Base-by-base conservation (phyloP, 2,888 invertebrate species). In the Leptopterna dolabrata region DNA sequence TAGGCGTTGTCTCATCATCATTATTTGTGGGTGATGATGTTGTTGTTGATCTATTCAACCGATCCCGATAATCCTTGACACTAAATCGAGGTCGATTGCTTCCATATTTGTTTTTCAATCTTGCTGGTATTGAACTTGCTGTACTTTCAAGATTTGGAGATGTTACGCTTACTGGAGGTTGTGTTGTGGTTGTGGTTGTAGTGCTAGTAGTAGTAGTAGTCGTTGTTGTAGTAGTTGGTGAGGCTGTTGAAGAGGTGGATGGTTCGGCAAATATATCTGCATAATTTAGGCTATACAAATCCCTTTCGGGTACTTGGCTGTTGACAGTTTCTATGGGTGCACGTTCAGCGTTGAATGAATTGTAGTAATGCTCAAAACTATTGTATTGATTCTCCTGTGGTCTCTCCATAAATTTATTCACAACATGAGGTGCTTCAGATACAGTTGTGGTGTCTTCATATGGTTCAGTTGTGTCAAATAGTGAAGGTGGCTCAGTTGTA, bases 61-160 rank as follows among this genome's bases (percentile, higher is more conserved):
- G 87, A 55, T 90, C 90, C 47, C 90, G 94, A 91, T 96, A 96
- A 89, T 96, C 96, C 91, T 96, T 96, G 3, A 96, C 94, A 90
- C 95, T 96, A 91, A 96, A 96, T 89, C 95, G 93, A 0, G 96
- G 96, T 83, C 96, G 92, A 29, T 90, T 89, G 84, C 89, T 90
- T 0, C 89, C 90, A 63, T 89, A 88, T 82, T 90, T 90, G 63
- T 87, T 89, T 83, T 89, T 89, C 30, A 89, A 41, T 43, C 90
- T 89, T 14, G 86, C 47, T 11, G 88, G 87, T 73, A 85, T 45
- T 2, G 85, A 76, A 51, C 73, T 84, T n/a, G 84, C 73, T 0
- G 85, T 73, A 47, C 43, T 70, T 41, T 85, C 85, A 11, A 73
- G 16, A 30, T 43, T 73, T 19, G 83, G 71, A 16, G 86, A 63